Evolutionary conservation across 2,113 vertebrate species (phyloP), one percentile per base, ranked within the genome.

Genomic region (Castor canadensis): DNA sequence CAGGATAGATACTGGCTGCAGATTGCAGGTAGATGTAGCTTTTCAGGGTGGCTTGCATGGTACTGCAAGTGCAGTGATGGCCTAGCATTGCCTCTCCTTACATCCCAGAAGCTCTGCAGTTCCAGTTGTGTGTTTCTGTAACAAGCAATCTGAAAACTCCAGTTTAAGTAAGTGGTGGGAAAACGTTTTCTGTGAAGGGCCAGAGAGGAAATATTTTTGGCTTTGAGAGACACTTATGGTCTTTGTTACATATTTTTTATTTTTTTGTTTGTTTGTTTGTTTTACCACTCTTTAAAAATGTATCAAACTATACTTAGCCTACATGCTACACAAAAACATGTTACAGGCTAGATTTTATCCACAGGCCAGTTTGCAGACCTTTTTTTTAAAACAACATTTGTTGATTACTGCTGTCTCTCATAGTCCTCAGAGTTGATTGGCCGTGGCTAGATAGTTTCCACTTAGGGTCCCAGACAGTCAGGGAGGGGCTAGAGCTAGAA

Each of bases 191-290:
- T 79, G n/a, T 56, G 20, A 82, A 95, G 49, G 38, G 43, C 17
- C 45, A n/a, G 35, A 72, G 84, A 40, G 40, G 28, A 89, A 75
- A 9, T 66, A 47, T 75, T 72, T 83, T 83, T 85, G 67, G 73
- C 38, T 77, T 58, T 28, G 1, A 93, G 66, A 71, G 26, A 20
- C 67, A 60, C 69, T 52, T 49, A 12, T 75, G 47, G n/a, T 72
- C 47, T 89, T 82, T 35, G 54, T 54, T 85, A 54, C 43, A 22
- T 49, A 54, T 67, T 93, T 92, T 62, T 89, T 60, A 84, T 87
- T 66, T 38, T 82, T 91, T 96, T 92, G 45, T 86, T 92, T 81
- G 52, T 24, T 89, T 91, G n/a, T n/a, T n/a, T n/a, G 35, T 56
- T 56, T 91, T 71, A 85, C 6, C 80, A 32, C 11, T 40, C 17